Evolutionary conservation across 1,140 invertebrate genomes (phyloP).

Genomic region (Drosophila truncata): DNA sequence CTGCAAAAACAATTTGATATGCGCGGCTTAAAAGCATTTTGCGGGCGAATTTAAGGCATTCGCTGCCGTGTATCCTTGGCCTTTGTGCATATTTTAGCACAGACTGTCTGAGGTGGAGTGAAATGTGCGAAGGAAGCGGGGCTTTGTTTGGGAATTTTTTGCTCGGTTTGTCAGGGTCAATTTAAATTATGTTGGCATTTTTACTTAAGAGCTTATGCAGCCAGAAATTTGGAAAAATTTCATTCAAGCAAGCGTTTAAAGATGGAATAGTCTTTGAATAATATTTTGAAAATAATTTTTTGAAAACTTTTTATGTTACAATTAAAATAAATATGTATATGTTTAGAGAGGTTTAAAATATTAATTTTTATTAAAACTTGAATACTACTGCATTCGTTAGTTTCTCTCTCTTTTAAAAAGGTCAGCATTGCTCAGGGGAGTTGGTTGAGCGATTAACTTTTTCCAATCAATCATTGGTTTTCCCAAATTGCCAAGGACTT

Average conservation of each 20-base stretch:
- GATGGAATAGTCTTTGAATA: neutral
- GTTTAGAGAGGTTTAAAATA: neutral
- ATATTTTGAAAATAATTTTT: neutral
- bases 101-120: constrained; percentile 21
- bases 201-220: constrained; percentile 5
- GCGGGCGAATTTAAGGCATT: constrained; percentile 32
- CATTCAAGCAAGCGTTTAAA: neutral
- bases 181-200: constrained; percentile 42
- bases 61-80: constrained; percentile 43
- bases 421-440: neutral
- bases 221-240: neutral
- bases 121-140: constrained; percentile 7
- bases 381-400: too few relatives aligned
- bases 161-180: constrained; percentile 40
- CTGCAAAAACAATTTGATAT: constrained; percentile 62
- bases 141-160: constrained; percentile 23
- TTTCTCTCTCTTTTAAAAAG: neutral
- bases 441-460: constrained; percentile 11
- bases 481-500: constrained; percentile 14
- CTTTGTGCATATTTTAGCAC: constrained; percentile 58
- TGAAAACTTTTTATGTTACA: neutral
- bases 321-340: neutral
- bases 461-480: constrained; percentile 13
- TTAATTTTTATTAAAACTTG: too few relatives aligned
- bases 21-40: constrained; percentile 63